Evolutionary conservation across 2,797 vertebrate genomes (phyloP).

Genomic region (Hafferia zeledoni): DNA sequence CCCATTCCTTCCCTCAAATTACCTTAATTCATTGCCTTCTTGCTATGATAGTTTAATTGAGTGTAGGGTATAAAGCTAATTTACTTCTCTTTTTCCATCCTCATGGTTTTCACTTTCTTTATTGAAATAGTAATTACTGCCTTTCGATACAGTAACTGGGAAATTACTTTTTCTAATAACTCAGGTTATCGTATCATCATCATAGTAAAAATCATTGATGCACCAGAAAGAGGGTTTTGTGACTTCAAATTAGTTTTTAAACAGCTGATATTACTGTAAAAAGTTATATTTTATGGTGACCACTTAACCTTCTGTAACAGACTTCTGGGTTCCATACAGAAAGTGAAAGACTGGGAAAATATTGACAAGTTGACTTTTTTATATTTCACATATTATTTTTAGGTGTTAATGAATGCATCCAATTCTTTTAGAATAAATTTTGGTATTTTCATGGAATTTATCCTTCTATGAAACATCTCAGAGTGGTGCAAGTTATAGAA

Average conservation of each 20-base stretch:
- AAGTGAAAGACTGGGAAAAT: not conserved
- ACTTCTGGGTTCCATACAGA: not conserved
- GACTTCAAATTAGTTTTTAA: conserved; percentile 49
- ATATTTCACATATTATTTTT: not conserved
- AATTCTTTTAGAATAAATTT: not conserved
- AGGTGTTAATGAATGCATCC: not conserved
- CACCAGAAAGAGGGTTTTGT: not conserved
- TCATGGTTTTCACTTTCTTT: conserved; percentile 74
- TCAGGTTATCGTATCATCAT: conserved; percentile 67
- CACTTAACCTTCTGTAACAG: not conserved
- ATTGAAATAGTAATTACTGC: conserved; percentile 79
- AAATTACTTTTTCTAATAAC: conserved; percentile 75
- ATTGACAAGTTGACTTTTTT: not conserved
- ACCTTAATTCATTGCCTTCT: conserved; percentile 73
- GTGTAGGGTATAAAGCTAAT: conserved; percentile 71
- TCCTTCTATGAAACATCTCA: not conserved
- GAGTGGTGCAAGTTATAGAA: not conserved
- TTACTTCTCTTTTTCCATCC: conserved; percentile 72
- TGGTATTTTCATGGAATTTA: not conserved
- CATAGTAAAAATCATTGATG: conserved; percentile 53
- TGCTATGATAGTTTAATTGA: conserved; percentile 76
- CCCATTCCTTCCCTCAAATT: conserved; percentile 64
- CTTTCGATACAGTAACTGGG: conserved; percentile 74
- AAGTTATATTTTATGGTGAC: not conserved
- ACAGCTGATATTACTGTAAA: not conserved